Evolutionary conservation across 2,888 invertebrate species (phyloP), one percentile per base, ranked within the genome.

Genomic region (Drosophila tanythrix): DNA sequence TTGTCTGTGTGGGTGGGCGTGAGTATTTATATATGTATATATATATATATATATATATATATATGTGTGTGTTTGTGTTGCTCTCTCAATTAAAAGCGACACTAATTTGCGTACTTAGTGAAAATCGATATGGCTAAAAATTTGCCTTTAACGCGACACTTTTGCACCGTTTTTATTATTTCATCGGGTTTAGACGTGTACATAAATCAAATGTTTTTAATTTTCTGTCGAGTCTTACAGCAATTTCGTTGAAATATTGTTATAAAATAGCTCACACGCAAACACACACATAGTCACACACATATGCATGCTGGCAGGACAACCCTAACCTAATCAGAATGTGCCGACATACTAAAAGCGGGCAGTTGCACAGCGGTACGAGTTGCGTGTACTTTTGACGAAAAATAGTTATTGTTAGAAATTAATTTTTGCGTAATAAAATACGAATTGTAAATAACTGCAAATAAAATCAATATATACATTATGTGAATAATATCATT

Each of bases 251-350:
- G 43, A 70, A 63, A 55, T 66, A 65, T 58, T 66, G 59, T 74
- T 66, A 70, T 53, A 81, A 78, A 73, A 77, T 62, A 35, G 51
- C 50, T 38, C 31, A 56, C 67, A 46, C 25, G 46, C 25, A 8
- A 46, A 58, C 69, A 63, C 51, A 63, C 35, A 43, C 33, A 60
- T n/a, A 38, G 27, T 31, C 21, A 25, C 60, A 66, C 29, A 43
- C 60, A 66, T 33, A 67, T 69, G 29, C 36, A 76, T 62, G 29
- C 36, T 57, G 48, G 35, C 55, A 62, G 75, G 67, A 73, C 85
- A 89, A 84, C 84, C 82, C 82, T 89, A 89, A 89, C 88, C 89
- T 82, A 84, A 89, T 75, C 73, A 67, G 80, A 67, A 82, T 68
- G 63, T 85, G 78, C 65, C 84, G 81, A 81, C 87, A 65, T 64